These are phyloP conservation scores for Himantopus leucocephalus DNA, from an alignment of 2,113 vertebrate genomes.

Conservation along the genomic window DNA sequence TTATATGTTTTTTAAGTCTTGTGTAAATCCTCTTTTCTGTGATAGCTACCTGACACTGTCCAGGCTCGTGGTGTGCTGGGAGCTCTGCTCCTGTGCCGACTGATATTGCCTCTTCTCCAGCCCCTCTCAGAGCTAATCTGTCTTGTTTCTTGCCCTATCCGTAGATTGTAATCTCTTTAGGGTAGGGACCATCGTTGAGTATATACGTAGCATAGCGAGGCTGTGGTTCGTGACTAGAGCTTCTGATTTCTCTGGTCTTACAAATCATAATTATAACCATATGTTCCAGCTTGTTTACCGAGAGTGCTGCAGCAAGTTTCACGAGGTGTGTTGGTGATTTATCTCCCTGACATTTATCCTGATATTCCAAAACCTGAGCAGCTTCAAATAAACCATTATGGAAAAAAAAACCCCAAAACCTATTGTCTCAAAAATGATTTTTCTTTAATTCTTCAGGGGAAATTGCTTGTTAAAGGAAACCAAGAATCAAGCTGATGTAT, in stretches of 20 bases:
- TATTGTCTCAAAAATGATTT: neutral
- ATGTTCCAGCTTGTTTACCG: slow-evolving; percentile 29
- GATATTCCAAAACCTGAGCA: slow-evolving; percentile 37
- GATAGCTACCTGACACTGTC: too few relatives aligned
- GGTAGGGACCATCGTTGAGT: neutral
- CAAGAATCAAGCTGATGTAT: neutral
- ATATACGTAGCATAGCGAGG: fast-evolving
- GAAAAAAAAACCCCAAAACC: neutral
- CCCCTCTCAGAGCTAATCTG: too few relatives aligned
- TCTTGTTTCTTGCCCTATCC: neutral
- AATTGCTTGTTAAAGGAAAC: slow-evolving; percentile 1
- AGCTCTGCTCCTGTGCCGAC: too few relatives aligned
- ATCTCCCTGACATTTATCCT: slow-evolving; percentile 43
- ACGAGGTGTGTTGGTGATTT: slow-evolving; percentile 47
- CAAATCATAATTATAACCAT: slow-evolving; percentile 30
- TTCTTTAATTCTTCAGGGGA: neutral
- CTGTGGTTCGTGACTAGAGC: neutral
- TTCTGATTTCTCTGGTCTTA: slow-evolving; percentile 42
- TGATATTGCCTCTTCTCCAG: neutral
- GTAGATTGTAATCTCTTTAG: neutral
- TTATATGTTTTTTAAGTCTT: too few relatives aligned
- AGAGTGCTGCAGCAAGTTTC: neutral
- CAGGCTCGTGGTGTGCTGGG: too few relatives aligned
- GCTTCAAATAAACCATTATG: slow-evolving; percentile 11
- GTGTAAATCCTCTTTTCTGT: too few relatives aligned